Evolutionary conservation across 1,140 invertebrate genomes (phyloP), one percentile per base, ranked within the genome.

Genomic region (Euborellia annulipes): DNA sequence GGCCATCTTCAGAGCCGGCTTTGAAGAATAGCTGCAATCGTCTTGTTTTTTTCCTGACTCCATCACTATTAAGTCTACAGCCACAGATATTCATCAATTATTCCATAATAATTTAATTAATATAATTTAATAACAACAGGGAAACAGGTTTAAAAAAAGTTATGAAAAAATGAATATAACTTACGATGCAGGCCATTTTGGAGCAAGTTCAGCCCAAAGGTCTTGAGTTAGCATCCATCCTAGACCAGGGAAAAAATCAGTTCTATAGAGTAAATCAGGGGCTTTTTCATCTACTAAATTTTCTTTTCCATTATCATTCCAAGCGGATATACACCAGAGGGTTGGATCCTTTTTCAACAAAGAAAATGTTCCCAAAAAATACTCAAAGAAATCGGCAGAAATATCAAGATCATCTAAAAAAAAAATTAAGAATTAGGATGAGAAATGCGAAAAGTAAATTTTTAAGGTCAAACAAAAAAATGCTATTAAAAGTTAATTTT

Each of bases 261-360:
- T 93, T 50, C 95, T 68, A 59, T 95, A 89, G 3, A 96, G 66
- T 39, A 87, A 62, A 44, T 85, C 77, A 8, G 78, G 69, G 36
- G 75, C 68, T 32, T 76, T 66, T 32, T 75, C 65, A 56, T 90
- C 79, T 41, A 95, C 82, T 47, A 93, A 66, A 16, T 73, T 77
- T n/a, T 73, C 67, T 68, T 97, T 96, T 22, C 94, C 95, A 65
- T 98, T 98, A 64, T 98, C 95, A 63, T 98, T 98, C 94, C 95
- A 98, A 0, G 78, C 93, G 69, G 66, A 95, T 78, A 79, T 68
- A 61, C 78, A 82, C 88, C 88, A 97, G 32, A 98, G 62, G 14
- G 83, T 78, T n/a, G 76, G 68, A 64, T 98, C 94, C 50, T 74
- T 68, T 40, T 77, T 66, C 16, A 98, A 63, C 22, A 98, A 61